Conservation (phyloP, 1,140 invertebrate species). For the Marisa cornuarietis region DNA sequence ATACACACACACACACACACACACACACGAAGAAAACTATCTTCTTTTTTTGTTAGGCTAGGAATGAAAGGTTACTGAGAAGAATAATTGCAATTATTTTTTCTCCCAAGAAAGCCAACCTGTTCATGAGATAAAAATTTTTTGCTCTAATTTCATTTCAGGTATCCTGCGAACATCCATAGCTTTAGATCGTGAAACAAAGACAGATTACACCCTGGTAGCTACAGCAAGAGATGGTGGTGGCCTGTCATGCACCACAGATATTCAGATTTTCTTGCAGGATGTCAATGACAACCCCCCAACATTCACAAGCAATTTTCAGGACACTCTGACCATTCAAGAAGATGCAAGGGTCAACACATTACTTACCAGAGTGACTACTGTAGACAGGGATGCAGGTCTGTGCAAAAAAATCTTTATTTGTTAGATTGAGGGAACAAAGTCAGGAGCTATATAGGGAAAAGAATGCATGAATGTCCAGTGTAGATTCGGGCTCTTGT, state of each 20-base stretch:
- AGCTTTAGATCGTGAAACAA: constrained; percentile 57
- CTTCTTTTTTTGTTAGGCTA: neutral
- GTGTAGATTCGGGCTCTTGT: too few species aligned
- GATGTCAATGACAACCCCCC: constrained; percentile 78
- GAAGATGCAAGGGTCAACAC: constrained; percentile 57
- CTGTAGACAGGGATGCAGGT: constrained; percentile 66
- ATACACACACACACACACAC: too few species aligned
- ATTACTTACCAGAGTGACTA: constrained; percentile 69
- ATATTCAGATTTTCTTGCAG: constrained; percentile 51
- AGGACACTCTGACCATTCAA: constrained; percentile 45
- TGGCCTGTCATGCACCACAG: constrained; percentile 74
- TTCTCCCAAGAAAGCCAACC: neutral
- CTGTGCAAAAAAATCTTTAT: neutral
- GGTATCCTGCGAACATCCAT: constrained; percentile 62
- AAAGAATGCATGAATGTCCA: too few species aligned
- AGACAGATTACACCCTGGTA: constrained; percentile 51
- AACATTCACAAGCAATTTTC: constrained; percentile 48
- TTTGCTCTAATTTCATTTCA: constrained; percentile 34
- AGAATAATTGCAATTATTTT: neutral
- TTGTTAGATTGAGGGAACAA: too few species aligned
- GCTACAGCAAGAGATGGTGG: constrained; percentile 59
- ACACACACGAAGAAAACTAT: too few species aligned
- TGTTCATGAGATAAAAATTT: too few species aligned
- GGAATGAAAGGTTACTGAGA: neutral
- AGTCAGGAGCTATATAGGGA: too few species aligned